Conservation (phyloP, 2,113 vertebrate species). For the Phylloscopus trochilus region DNA sequence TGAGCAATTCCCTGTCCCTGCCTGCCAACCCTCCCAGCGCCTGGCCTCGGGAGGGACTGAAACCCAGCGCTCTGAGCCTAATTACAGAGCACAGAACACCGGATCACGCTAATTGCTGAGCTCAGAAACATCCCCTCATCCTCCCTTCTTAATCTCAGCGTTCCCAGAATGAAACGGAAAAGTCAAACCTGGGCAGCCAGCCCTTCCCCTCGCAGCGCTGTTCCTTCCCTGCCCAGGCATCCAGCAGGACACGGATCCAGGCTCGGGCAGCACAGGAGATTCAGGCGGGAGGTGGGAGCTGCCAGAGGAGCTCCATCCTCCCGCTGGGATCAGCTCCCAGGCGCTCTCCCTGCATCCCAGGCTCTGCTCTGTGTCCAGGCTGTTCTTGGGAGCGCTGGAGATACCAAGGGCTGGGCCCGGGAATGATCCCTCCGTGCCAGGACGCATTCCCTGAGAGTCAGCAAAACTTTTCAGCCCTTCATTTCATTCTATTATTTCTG, state of each 20-base stretch:
- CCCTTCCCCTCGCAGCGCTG: not conserved
- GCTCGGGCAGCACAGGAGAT: not conserved
- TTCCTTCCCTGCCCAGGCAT: not conserved
- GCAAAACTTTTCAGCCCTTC: conserved; percentile 63
- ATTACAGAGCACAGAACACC: not conserved
- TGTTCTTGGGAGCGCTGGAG: not conserved
- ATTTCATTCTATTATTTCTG: conserved; percentile 51
- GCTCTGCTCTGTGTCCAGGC: not conserved
- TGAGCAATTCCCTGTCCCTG: not conserved
- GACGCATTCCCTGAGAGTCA: conserved; percentile 34
- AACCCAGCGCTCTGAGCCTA: not conserved
- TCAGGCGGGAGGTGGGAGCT: not conserved
- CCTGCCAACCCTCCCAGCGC: not conserved
- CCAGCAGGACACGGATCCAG: not conserved
- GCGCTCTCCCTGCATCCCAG: not conserved
- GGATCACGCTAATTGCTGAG: not conserved
- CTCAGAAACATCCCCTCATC: not conserved
- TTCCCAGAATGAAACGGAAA: not conserved
- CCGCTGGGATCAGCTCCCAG: not conserved
- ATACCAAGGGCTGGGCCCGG: not conserved
- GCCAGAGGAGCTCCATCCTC: not conserved
- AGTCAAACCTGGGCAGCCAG: not conserved
- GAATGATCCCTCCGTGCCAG: not conserved
- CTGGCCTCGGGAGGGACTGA: not conserved
- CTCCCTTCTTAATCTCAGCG: not conserved